Base-by-base conservation (phyloP, 2,888 invertebrate genomes). In the Acrobasis suavella region DNA sequence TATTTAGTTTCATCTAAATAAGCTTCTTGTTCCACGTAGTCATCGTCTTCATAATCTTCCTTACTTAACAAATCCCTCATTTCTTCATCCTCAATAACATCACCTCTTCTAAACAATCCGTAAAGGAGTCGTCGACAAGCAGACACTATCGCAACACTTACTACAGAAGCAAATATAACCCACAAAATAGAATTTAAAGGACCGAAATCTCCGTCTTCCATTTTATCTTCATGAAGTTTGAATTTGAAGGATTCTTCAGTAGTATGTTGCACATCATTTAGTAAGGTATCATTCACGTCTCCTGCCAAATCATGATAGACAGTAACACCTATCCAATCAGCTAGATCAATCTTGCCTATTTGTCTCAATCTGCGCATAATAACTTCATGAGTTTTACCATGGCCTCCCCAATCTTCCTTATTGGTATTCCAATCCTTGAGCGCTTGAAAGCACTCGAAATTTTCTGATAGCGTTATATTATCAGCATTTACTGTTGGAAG, bases 281-380 rank as follows among this genome's bases (percentile, higher is more conserved):
- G 60, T 42, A 83, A 69, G 3, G 83, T 80, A 62, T 82, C 76
- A 65, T 88, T 83, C 9, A 93, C 76, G 69, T 94, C 93, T 62
- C 85, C 78, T 5, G 92, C 89, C 38, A 95, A 76, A 68, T 94
- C 86, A 50, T 89, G 85, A 73, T 94, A 95, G 0, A 94, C 92
- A 0, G 92, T 89, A 65, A 82, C 88, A 9, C 94, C 93, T 0
- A 95, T 75, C 95, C 95, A 95, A 69, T 94, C 91, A 0, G 95
- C 94, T 60, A 95, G 77, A 66, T 94, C 93, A 0, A 68, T 65
- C 69, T 92, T 93, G 22, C 92, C 93, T 63, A 95, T 83, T 78
- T 95, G 94, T 8, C 93, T 87, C 32, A 95, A 79, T 69, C 95
- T 89, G 52, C 89, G 92, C 56, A 87, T 88, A 12, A 95, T 70